Conservation (phyloP, 2,888 invertebrate genomes). For the Protonemura montana region DNA sequence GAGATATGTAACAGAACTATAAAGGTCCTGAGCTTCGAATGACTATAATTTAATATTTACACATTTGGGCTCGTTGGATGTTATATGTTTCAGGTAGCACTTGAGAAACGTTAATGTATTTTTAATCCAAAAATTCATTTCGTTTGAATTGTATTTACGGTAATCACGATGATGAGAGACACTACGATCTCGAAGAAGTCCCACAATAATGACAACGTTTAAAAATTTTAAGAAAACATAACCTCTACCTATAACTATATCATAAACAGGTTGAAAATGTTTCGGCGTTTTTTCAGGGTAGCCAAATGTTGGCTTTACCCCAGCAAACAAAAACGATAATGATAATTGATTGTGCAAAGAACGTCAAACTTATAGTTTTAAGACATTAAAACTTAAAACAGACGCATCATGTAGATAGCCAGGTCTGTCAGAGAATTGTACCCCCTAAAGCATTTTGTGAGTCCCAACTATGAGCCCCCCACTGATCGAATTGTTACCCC, state of each 20-base stretch:
- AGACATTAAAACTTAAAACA: constrained; percentile 36
- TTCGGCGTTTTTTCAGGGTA: not conserved
- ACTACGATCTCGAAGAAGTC: not conserved
- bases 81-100: constrained; percentile 30
- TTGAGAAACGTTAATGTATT: constrained; percentile 26
- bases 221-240: too few species aligned
- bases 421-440: not conserved
- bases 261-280: too few species aligned
- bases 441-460: constrained; percentile 14
- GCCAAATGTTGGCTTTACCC: not conserved
- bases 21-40: not conserved
- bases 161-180: not conserved
- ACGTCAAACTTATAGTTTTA: constrained; percentile 14
- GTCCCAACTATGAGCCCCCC: constrained; percentile 20
- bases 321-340: not conserved
- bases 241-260: too few species aligned
- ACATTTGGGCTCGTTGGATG: not conserved
- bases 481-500: constrained; percentile 29
- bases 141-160: not conserved
- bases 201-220: too few species aligned
- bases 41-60: constrained; percentile 32
- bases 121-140: constrained; percentile 31
- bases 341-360: not conserved
- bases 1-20: not conserved
- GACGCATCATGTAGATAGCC: constrained; percentile 30